Base-by-base conservation (phyloP, 2,797 vertebrate species). In the Leptatherina wallacei region DNA sequence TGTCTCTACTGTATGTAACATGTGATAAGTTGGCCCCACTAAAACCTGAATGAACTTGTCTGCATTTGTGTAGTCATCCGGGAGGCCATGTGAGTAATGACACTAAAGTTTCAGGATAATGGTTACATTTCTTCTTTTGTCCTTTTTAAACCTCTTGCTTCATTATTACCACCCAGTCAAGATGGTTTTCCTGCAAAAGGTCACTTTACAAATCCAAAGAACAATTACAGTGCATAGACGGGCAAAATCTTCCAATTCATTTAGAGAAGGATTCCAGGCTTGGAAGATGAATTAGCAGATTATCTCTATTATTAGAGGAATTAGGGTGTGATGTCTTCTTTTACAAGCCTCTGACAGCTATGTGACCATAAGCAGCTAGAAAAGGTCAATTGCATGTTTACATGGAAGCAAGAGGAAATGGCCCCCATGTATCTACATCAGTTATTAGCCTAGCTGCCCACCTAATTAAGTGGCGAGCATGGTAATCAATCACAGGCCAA, bases 401-500 rank as follows among this genome's bases (percentile, higher is more conserved):
- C 80, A 74, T 71, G 65, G 56, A 82, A 65, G 66, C 77, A 66
- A 65, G 74, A 77, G 89, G 85, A 91, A 92, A 91, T 66, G 38
- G 70, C 83, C 73, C 56, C 69, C 77, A 84, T 88, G 84, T 88
- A 91, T 90, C 83, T 88, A 90, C 87, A 89, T 91, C 81, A 78
- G 86, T 88, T 90, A 88, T 91, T 91, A 92, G 85, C 82, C 75
- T 85, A 64, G 84, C 78, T 75, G 75, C 69, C 78, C 88, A 89
- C 77, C 83, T 88, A 90, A 93, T 94, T 91, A 92, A 84, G 73
- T 75, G 49, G 73, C 7, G 14, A 74, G 82, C 75, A 71, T 36
- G 42, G 85, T 89, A 87, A 93, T 93, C 91, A 93, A 92, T 93
- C 91, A 91, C 73, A 59, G 63, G 69, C 75, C 74, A 92, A 90